Evolutionary conservation across 2,113 vertebrate genomes (phyloP), one percentile per base, ranked within the genome.

Genomic region (Tenebrosternarchus preto): DNA sequence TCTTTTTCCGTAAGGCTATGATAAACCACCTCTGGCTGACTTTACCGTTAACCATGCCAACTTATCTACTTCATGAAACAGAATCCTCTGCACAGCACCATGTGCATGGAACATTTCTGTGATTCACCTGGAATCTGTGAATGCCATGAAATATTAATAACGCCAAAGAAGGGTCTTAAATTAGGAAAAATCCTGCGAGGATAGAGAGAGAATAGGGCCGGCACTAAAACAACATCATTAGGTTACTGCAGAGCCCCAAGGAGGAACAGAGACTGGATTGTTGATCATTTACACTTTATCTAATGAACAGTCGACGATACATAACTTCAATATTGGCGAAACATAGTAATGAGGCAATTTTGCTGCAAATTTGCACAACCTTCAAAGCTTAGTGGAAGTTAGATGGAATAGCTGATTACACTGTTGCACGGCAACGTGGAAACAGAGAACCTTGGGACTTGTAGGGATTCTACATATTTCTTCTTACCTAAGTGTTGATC

Each of bases 201-300:
- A 22, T 72, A 76, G 69, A 67, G 66, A 46, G 61, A 80, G 83
- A 83, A 83, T 75, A 77, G 85, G 82, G 82, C 76, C 82, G 81
- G 73, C 84, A 88, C 84, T 88, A 84, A 85, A 86, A 84, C 80
- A 83, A 88, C 80, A 85, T 86, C 87, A 86, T 88, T 88, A 88
- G 57, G 82, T 84, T 80, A 81, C 80, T 71, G 73, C 68, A 64
- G 72, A 76, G 80, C 85, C 87, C 85, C 74, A 66, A 85, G 87
- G 85, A 88, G 80, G 57, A 86, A 79, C 77, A 25, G 76, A 55
- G 57, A 68, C 70, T 46, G 85, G 84, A 84, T 81, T 87, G 87
- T 82, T 86, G 87, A 88, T 85, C 85, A 70, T 84, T 88, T 85
- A 71, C 80, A 78, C 80, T 85, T 85, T 84, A 82, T 86, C 85